Base-by-base conservation (phyloP, 2,797 vertebrate genomes). In the Myiotriccus ornatus region DNA sequence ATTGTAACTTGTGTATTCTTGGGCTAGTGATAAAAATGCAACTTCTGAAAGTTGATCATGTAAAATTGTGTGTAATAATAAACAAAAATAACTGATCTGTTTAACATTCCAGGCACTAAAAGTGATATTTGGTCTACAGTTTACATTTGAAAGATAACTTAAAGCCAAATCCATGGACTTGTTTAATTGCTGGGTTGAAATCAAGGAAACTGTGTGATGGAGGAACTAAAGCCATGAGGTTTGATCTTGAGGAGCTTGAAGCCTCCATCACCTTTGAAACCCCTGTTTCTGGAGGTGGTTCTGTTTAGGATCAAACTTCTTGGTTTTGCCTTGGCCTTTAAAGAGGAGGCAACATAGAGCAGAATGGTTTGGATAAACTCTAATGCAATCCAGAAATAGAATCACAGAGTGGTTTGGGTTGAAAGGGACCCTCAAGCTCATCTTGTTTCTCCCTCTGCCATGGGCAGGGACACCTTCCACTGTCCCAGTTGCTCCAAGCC, bases 1-100 rank as follows among this genome's bases (percentile, higher is more conserved):
- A 15, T 62, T 86, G 47, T 84, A 70, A 32, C 93, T 94, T 87
- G 76, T 81, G 27, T 75, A 17, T 94, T 95, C 74, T 88, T 59
- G 50, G 46, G 63, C 76, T 71, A 37, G 81, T 39, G 70, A 37
- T 90, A 52, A 87, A 96, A 96, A 91, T 14, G 44, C 65, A 79
- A 41, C 73, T 88, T 90, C 52, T 82, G 18, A 37, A 46, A 84
- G 87, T 22, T 80, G 89, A 43, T 86, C n/a, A 2, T 78, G 30
- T 52, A n/a, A 94, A 93, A 94, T 78, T 10, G 9, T 30, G 22
- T 74, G 18, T 27, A 53, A 20, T 59, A 67, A 68, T 64, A 69
- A 86, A 90, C 49, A 81, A 75, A 92, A 89, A 68, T 63, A 89
- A 50, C 23, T 12, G 18, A 27, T 91, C 32, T 87, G 11, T 69